phyloP scores from a whole-genome alignment of 2,888 invertebrate genomes.

The Agrotis clavis region DNA sequence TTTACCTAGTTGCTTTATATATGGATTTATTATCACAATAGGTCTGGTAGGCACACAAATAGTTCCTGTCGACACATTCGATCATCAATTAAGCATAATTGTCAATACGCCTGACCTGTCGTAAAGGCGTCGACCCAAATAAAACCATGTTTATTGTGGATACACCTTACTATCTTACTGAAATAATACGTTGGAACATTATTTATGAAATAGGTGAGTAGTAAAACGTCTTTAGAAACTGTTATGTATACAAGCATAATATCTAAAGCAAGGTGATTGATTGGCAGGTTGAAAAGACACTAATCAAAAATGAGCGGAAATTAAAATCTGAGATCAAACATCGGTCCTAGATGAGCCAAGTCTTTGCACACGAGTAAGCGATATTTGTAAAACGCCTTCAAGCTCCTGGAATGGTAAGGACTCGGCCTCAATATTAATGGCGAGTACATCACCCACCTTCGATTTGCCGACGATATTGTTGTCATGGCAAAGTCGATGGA shows the following conservation, averaged over 20 bases:
- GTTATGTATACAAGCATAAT: conserved; percentile 22
- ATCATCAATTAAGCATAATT: conserved; percentile 37
- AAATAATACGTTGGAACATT: conserved; percentile 2
- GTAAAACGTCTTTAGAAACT: neutral
- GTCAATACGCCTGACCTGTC: conserved; percentile 52
- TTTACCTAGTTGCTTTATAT: neutral
- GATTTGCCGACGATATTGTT: no score
- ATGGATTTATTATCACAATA: conserved; percentile 22
- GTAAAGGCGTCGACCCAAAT: conserved; percentile 41
- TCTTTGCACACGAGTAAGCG: neutral
- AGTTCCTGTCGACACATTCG: conserved; percentile 28
- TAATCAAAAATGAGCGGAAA: conserved; percentile 19
- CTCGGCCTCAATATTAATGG: no score
- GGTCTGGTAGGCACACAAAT: neutral
- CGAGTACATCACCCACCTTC: no score
- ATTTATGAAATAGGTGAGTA: neutral
- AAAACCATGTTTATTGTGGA: conserved; percentile 25
- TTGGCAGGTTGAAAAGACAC: conserved; percentile 25
- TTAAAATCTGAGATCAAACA: conserved; percentile 7
- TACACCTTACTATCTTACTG: neutral
- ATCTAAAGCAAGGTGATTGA: conserved; percentile 15
- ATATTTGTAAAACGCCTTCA: no score
- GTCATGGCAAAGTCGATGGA: no score
- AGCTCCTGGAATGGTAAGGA: no score
- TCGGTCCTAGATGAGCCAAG: neutral